A percentile compares a stretch with the other conserved stretches of the same genome.
Conservation (phyloP, 2,797 vertebrate species). For the Trachurus trachurus region DNA sequence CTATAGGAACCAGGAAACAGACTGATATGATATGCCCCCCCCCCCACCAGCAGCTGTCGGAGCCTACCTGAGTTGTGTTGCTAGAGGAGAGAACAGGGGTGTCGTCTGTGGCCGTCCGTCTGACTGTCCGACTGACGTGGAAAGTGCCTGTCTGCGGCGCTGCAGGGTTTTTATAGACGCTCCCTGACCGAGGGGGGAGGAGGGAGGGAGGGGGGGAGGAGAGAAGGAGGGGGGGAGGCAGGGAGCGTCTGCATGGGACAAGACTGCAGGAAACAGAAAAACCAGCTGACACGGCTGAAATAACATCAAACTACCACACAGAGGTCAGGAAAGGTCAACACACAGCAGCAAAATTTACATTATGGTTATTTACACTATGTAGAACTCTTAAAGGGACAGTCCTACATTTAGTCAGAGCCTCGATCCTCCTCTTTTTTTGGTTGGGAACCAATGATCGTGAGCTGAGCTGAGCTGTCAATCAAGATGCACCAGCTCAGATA, state of each 20-base stretch:
- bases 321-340: no score
- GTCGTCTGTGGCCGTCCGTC: slow-evolving; percentile 38
- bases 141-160: slow-evolving; percentile 43
- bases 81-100: slow-evolving; percentile 6
- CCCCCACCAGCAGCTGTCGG: neutral
- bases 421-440: no score
- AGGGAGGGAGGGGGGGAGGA: neutral
- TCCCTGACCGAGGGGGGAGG: slow-evolving; percentile 12
- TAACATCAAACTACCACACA: neutral
- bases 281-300: neutral
- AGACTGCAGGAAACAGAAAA: neutral
- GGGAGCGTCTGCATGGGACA: slow-evolving; percentile 55
- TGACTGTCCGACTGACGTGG: slow-evolving; percentile 61
- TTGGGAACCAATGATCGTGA: no score
- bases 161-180: slow-evolving; percentile 64
- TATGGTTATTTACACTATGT: no score
- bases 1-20: neutral
- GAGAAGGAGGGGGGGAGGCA: slow-evolving; percentile 2
- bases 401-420: no score
- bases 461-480: no score
- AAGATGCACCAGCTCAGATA: no score
- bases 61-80: slow-evolving; percentile 55
- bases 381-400: no score
- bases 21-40: neutral
- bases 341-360: no score